Evolutionary conservation across 2,888 invertebrate species (phyloP).

Genomic region (Atherix ibis): DNA sequence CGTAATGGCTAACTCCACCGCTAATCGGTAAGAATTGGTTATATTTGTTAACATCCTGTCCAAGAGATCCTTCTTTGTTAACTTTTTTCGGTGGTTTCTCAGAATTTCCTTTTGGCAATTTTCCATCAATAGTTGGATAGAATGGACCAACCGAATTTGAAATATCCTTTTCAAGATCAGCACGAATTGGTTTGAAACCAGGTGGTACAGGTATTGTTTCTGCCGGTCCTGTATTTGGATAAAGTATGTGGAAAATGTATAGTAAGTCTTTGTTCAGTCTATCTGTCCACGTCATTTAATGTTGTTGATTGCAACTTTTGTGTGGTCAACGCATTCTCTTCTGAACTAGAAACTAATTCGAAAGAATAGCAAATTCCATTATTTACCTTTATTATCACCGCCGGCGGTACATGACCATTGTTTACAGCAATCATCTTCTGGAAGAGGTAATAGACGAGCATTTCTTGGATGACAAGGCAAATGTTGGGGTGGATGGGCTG

Average conservation of each 20-base stretch:
- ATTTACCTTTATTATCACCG: constrained; percentile 28
- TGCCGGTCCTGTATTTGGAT: too few species aligned
- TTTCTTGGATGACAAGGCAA: constrained; percentile 54
- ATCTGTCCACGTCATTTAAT: too few species aligned
- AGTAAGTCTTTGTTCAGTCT: too few species aligned
- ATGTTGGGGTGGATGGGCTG: constrained; percentile 57
- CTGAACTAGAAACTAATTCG: too few species aligned
- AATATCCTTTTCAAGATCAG: constrained; percentile 15
- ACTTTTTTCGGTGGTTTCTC: constrained; percentile 16
- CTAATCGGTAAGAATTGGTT: constrained; percentile 19
- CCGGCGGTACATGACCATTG: constrained; percentile 50
- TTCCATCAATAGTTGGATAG: constrained; percentile 31
- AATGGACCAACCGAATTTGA: constrained; percentile 21
- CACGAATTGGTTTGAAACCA: not conserved
- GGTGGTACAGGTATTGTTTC: too few species aligned
- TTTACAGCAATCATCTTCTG: constrained; percentile 71
- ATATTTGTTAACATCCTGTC: constrained; percentile 20
- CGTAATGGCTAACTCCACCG: constrained; percentile 13
- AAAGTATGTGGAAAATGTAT: too few species aligned
- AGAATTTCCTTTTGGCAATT: constrained; percentile 10
- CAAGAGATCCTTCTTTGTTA: constrained; percentile 9
- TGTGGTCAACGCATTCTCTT: too few species aligned
- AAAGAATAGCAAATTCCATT: too few species aligned
- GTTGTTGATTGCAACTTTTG: too few species aligned
- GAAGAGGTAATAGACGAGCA: constrained; percentile 46